phyloP scores from a whole-genome alignment of 2,888 invertebrate genomes.

The Hypomecis punctinalis region DNA sequence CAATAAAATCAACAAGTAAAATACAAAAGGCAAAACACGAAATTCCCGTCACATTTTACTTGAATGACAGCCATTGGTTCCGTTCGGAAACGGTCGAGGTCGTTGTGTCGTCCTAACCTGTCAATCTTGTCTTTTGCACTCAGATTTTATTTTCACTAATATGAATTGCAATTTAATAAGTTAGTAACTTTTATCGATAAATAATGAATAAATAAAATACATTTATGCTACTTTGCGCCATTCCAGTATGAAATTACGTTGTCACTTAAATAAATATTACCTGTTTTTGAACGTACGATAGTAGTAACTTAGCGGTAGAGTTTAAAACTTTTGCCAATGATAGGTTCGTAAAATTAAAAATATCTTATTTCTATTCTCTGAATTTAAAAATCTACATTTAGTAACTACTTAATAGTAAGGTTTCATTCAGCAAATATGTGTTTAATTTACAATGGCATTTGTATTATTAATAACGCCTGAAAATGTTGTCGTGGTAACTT shows the following conservation, averaged over 20 bases:
- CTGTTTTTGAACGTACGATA: background rate
- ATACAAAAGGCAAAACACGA: constrained; percentile 73
- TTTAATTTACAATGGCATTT: too few species aligned
- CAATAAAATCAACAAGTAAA: constrained; percentile 81
- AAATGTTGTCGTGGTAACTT: too few species aligned
- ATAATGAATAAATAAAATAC: too few species aligned
- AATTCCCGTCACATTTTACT: constrained; percentile 74
- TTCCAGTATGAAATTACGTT: too few species aligned
- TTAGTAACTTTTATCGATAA: too few species aligned
- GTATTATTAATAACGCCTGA: too few species aligned
- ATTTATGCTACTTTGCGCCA: too few species aligned
- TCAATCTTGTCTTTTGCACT: background rate
- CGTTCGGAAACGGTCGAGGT: constrained; percentile 46
- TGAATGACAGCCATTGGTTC: constrained; percentile 49
- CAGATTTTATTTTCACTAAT: background rate
- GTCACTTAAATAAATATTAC: background rate
- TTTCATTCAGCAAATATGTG: too few species aligned
- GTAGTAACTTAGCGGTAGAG: background rate
- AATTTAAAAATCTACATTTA: too few species aligned
- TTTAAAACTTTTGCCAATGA: background rate
- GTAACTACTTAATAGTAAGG: too few species aligned
- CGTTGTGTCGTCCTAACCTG: background rate
- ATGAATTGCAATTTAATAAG: too few species aligned
- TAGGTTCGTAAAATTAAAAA: background rate
- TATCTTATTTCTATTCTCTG: too few species aligned